Base-by-base conservation (phyloP, 2,888 invertebrate genomes). In the Lasius platythorax region DNA sequence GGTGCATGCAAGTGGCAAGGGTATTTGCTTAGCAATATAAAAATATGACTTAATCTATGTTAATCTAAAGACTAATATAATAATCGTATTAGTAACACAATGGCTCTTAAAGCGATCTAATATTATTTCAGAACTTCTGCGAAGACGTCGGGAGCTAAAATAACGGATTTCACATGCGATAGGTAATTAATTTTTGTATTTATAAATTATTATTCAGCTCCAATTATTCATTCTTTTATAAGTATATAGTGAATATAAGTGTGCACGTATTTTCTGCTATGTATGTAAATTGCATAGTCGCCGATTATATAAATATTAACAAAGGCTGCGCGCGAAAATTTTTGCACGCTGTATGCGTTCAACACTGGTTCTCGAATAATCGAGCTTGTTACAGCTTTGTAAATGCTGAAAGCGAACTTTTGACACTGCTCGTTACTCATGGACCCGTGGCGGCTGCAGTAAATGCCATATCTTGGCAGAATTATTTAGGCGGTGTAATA, bases 391-490 rank as follows among this genome's bases (percentile, higher is more conserved):
- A 33, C 87, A 98, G 98, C 91, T 96, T 96, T 87, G 96, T 97
- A 6, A 96, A 96, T 9, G 94, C 96, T 0, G 98, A 98, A 94
- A 96, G 97, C 33, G 94, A 96, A 73, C 96, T 98, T 61, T 91
- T 97, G 83, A 88, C 91, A 33, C 91, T 96, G 6, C 89, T 98
- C 66, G 97, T 97, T 6, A 95, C 95, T 18, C 96, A 97, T 93
- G 98, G 98, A 0, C 98, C 98, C 0, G 96, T 98, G 2, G 96
- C 97, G 0, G 98, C 97, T 0, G 97, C 98, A 0, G 97, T 98
- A 0, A 98, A 98, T 95, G 98, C 98, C 0, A 95, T 97, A 43
- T 96, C 97, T 0, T 98, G 98, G 98, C 98, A 98, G 95, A 97
- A 98, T 95, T 98, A 98, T 93, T 95, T 98, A 11, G 98, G 98